Evolutionary conservation across 1,140 invertebrate genomes (phyloP).

Genomic region (Tyrophagus putrescentiae): DNA sequence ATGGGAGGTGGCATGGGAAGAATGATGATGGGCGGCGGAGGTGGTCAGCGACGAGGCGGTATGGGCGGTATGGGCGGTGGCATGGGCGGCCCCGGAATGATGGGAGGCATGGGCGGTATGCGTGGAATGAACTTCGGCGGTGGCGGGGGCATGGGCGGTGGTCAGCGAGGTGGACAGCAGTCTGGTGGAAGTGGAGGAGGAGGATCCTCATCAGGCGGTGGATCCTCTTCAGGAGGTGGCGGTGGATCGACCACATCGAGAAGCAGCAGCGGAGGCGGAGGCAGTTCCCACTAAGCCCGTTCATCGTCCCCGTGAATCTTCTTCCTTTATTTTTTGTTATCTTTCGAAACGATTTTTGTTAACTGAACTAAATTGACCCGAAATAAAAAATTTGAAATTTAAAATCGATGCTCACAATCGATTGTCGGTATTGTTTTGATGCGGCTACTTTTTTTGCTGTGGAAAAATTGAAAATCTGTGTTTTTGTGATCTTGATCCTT

Average conservation of each 20-base stretch:
- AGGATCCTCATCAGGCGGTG: background rate
- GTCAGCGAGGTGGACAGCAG: background rate
- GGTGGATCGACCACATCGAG: background rate
- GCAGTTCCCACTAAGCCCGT: no score
- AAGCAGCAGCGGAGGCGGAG: background rate
- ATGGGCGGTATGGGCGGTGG: background rate
- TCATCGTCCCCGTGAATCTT: no score
- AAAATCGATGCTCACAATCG: background rate
- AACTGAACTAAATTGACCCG: no score
- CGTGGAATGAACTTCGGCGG: background rate
- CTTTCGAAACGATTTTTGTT: no score
- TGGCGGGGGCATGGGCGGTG: background rate
- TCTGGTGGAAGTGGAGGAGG: background rate
- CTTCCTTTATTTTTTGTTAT: no score
- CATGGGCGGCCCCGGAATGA: no score
- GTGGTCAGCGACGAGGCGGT: no score
- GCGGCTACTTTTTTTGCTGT: background rate
- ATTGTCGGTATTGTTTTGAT: background rate
- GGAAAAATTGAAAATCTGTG: background rate
- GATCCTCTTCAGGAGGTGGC: background rate
- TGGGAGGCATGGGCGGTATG: background rate
- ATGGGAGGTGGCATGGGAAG: background rate
- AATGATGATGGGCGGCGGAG: background rate
- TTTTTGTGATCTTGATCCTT: background rate
- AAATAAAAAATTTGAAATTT: no score